phyloP scores from a whole-genome alignment of 1,140 invertebrate genomes.

The Vanessa tameamea region DNA sequence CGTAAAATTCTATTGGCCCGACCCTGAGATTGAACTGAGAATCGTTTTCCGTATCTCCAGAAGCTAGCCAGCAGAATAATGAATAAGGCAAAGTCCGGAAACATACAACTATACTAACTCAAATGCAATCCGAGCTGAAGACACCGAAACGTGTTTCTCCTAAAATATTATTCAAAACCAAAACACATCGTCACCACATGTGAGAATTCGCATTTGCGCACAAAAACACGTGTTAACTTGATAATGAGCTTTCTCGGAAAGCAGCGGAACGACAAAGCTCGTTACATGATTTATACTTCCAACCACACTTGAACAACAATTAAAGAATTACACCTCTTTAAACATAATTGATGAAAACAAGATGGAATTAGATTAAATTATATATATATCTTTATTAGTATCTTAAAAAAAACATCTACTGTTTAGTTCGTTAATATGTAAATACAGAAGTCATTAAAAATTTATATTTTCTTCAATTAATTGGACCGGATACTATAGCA shows the following conservation, averaged over 20 bases:
- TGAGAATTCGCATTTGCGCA: constrained; percentile 49
- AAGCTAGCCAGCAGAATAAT: background rate
- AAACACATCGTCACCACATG: constrained; percentile 45
- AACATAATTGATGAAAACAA: too few species aligned
- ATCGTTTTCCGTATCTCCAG: too few species aligned
- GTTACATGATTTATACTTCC: constrained; percentile 62
- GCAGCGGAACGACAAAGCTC: constrained; percentile 41
- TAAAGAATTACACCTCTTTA: constrained; percentile 2
- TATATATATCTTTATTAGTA: too few species aligned
- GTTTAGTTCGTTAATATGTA: too few species aligned
- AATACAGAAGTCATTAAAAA: too few species aligned
- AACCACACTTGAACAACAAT: constrained; percentile 30
- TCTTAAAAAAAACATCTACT: too few species aligned
- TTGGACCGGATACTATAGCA: too few species aligned
- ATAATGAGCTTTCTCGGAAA: constrained; percentile 72
- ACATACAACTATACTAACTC: background rate
- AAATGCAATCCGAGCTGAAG: constrained; percentile 25
- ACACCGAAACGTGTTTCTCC: constrained; percentile 16
- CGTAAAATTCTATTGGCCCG: too few species aligned
- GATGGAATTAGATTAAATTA: too few species aligned
- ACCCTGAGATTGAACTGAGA: too few species aligned
- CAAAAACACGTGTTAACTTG: constrained; percentile 74
- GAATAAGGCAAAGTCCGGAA: background rate
- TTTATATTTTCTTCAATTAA: too few species aligned
- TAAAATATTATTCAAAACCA: constrained; percentile 24